A percentile compares a stretch with the other conserved stretches of the same genome.
phyloP scores from a whole-genome alignment of 2,888 invertebrate species.

The Melanostoma mellinum region DNA sequence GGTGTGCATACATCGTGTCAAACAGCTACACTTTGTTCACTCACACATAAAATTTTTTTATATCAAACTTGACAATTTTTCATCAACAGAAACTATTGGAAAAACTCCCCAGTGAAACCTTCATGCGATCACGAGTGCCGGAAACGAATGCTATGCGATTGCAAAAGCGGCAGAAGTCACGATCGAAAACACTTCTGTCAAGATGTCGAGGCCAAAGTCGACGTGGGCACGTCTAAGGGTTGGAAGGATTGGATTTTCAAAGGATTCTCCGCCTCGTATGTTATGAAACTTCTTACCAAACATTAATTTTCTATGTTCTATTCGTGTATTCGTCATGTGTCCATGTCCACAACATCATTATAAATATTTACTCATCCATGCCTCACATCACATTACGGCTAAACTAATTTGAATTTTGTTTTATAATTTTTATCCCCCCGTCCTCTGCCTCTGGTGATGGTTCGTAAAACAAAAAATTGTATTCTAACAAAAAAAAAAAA shows the following conservation, averaged over 20 bases:
- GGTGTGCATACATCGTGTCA: no score
- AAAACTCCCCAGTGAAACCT: slow-evolving; percentile 92
- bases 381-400: slow-evolving; percentile 25
- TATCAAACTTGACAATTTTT: no score
- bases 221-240: slow-evolving; percentile 88
- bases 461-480: slow-evolving; percentile 21
- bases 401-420: slow-evolving; percentile 50
- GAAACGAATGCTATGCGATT: slow-evolving; percentile 92
- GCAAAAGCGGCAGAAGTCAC: slow-evolving; percentile 93
- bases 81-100: slow-evolving; percentile 90
- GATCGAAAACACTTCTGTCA: slow-evolving; percentile 92
- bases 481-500: slow-evolving; percentile 31
- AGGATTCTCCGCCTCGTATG: slow-evolving; percentile 93
- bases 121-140: slow-evolving; percentile 92
- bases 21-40: no score
- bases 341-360: slow-evolving; percentile 15
- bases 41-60: no score
- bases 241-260: slow-evolving; percentile 95
- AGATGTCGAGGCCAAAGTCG: slow-evolving; percentile 91
- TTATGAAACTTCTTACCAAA: slow-evolving; percentile 78
- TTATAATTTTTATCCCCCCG: slow-evolving; percentile 18
- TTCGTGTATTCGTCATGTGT: slow-evolving; percentile 4
- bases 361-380: slow-evolving; percentile 4
- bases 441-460: slow-evolving; percentile 52
- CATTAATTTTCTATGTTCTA: slow-evolving; percentile 32